Evolutionary conservation across 2,113 vertebrate species (phyloP).

Genomic region (Poecile atricapillus): DNA sequence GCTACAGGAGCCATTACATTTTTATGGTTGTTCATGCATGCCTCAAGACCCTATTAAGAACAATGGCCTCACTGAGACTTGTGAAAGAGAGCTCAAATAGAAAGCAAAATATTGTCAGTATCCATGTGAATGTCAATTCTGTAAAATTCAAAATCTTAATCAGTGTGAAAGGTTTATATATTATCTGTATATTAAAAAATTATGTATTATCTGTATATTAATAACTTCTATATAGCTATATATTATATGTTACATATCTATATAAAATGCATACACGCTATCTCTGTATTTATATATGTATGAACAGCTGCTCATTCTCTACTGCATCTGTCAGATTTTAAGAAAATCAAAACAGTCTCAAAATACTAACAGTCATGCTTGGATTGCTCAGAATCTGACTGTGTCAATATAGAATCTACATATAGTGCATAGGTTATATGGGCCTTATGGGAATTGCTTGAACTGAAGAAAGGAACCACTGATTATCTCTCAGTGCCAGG

Average conservation of each 20-base stretch:
- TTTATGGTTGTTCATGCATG: background rate
- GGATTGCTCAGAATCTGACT: conserved; percentile 15
- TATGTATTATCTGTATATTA: background rate
- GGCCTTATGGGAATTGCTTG: background rate
- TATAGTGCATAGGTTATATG: background rate
- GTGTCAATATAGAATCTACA: background rate
- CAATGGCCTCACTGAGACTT: background rate
- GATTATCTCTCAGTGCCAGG: background rate
- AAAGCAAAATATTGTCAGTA: background rate
- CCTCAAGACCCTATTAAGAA: background rate
- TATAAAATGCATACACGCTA: background rate
- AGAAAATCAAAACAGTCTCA: background rate
- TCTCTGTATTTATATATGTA: background rate
- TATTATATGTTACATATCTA: background rate
- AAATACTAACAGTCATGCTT: background rate
- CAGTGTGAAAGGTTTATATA: background rate
- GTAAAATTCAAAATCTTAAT: background rate
- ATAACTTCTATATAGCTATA: background rate
- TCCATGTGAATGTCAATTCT: background rate
- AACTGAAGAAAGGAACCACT: background rate
- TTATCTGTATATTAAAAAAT: background rate
- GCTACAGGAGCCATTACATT: background rate
- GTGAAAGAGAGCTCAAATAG: background rate
- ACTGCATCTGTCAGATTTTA: background rate
- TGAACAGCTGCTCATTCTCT: conserved; percentile 9